Conservation (phyloP, 2,888 invertebrate genomes). For the Macropis europaea region DNA sequence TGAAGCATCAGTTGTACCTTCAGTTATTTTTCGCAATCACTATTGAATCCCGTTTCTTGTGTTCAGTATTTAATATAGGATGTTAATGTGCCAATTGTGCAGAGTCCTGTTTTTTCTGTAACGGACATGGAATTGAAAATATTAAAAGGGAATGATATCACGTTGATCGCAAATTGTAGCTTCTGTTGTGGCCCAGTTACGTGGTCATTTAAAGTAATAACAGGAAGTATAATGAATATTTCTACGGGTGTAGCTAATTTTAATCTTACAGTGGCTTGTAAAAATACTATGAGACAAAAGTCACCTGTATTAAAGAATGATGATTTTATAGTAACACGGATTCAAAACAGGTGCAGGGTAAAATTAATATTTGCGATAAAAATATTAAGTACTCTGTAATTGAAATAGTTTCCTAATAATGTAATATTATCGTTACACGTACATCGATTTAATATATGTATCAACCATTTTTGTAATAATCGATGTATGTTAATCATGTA, state of each 20-base stretch:
- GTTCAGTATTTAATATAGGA: neutral
- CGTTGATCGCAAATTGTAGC: neutral
- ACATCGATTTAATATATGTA: conserved; percentile 22
- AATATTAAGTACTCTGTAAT: conserved; percentile 20
- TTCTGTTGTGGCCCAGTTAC: neutral
- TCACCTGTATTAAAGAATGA: no score
- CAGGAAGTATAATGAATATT: neutral
- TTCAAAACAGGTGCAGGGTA: neutral
- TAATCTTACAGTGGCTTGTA: no score
- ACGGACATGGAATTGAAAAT: neutral
- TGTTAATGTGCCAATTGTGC: conserved; percentile 9
- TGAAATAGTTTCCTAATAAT: conserved; percentile 2
- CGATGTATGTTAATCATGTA: conserved; percentile 2
- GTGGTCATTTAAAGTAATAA: neutral
- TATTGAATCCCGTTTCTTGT: neutral
- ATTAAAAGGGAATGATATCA: neutral
- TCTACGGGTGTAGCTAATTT: no score
- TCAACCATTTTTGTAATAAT: conserved; percentile 21
- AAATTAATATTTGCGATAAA: conserved; percentile 1
- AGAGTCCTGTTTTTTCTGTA: neutral
- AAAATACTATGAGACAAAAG: no score
- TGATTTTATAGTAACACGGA: neutral
- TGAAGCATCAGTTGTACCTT: neutral
- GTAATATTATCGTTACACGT: conserved; percentile 1
- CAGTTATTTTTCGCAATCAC: neutral